phyloP scores from a whole-genome alignment of 1,140 invertebrate genomes.

The Pectinophora gossypiella region DNA sequence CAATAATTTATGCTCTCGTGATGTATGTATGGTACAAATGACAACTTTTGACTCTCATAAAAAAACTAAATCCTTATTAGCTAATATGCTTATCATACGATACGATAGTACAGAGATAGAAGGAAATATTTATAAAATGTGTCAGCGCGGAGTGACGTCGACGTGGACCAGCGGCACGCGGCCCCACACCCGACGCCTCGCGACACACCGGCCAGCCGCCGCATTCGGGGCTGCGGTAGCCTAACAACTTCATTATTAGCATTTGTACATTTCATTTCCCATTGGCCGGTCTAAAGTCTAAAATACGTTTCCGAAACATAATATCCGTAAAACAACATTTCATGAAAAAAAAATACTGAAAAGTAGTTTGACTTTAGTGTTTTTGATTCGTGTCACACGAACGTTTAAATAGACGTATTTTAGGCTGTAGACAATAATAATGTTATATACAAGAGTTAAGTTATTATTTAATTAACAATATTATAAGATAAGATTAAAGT shows the following conservation, averaged over 20 bases:
- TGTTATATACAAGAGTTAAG: no score
- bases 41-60: slow-evolving; percentile 61
- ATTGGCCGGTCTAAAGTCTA: no score
- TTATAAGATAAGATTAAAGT: slow-evolving; percentile 13
- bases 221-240: slow-evolving; percentile 1
- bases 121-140: slow-evolving; percentile 13
- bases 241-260: no score
- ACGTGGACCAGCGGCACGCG: neutral
- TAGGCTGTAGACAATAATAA: no score
- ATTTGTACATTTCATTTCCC: no score
- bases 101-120: slow-evolving; percentile 12
- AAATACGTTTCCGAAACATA: no score
- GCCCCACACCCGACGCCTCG: neutral
- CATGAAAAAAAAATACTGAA: no score
- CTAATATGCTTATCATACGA: slow-evolving; percentile 18
- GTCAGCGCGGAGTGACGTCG: neutral
- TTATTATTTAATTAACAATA: no score
- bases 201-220: neutral
- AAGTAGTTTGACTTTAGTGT: no score
- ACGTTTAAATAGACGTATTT: no score
- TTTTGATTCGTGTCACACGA: no score
- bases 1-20: slow-evolving; percentile 62
- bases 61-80: slow-evolving; percentile 69
- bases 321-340: no score
- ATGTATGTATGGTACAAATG: slow-evolving; percentile 64